A percentile compares a stretch with the other conserved stretches of the same genome.
Conservation (phyloP, 2,113 vertebrate species). For the Numida meleagris region DNA sequence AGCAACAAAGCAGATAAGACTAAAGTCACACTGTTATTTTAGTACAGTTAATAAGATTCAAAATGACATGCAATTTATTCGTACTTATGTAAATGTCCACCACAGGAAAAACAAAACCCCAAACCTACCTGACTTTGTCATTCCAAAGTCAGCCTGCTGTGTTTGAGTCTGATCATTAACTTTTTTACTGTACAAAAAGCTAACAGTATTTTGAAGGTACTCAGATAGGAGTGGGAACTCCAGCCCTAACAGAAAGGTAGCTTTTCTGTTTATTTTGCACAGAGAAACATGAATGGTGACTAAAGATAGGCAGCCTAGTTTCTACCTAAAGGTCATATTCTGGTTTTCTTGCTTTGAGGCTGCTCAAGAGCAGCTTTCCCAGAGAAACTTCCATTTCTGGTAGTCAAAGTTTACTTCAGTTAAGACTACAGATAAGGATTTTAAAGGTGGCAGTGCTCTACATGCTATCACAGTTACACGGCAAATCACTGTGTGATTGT, state of each 20-base stretch:
- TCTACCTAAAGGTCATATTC: neutral
- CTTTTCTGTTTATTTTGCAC: neutral
- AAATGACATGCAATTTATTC: slow-evolving; percentile 22
- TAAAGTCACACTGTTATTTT: neutral
- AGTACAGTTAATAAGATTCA: slow-evolving; percentile 1
- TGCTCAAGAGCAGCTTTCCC: neutral
- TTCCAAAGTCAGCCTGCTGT: neutral
- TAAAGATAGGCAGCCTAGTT: neutral
- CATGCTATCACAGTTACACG: neutral
- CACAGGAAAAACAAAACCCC: neutral
- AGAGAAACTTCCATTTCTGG: neutral
- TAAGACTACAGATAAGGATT: neutral
- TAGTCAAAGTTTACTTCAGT: neutral
- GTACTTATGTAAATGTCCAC: neutral
- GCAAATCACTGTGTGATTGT: neutral
- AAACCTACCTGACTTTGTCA: neutral
- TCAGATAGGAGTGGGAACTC: neutral
- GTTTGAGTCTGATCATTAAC: neutral
- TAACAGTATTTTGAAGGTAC: neutral
- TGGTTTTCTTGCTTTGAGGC: neutral
- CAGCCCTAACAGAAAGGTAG: neutral
- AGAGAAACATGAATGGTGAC: neutral
- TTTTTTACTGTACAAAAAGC: neutral
- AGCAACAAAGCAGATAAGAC: neutral
- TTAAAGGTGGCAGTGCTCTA: neutral